phyloP scores from a whole-genome alignment of 2,113 vertebrate species.

The Suricata suricatta region DNA sequence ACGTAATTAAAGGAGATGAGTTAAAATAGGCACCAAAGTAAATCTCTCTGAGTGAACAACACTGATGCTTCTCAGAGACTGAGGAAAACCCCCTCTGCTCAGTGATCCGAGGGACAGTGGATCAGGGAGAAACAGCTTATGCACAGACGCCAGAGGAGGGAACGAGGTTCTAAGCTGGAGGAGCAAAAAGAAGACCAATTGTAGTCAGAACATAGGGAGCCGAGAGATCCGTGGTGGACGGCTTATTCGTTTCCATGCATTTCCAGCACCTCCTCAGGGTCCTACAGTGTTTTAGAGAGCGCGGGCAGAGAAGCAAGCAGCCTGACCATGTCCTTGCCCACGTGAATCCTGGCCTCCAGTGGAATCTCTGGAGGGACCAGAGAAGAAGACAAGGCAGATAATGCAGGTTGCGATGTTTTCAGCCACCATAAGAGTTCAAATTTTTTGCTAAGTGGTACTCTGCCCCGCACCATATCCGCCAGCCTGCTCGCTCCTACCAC shows the following conservation, averaged over 20 bases:
- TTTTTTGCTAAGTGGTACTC: neutral
- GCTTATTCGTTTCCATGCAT: neutral
- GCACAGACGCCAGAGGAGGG: neutral
- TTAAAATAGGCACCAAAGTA: neutral
- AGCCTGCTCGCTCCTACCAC: neutral
- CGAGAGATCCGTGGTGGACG: fast-evolving
- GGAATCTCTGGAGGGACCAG: neutral
- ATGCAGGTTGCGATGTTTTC: neutral
- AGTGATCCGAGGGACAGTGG: fast-evolving
- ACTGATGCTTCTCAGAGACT: fast-evolving
- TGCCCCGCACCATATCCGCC: no score
- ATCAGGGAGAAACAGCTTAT: no score
- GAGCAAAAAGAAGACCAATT: neutral
- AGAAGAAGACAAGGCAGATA: neutral
- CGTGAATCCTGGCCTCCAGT: no score
- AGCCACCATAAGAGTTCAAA: neutral
- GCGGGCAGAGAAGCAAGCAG: neutral
- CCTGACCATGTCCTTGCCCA: neutral
- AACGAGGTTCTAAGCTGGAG: neutral
- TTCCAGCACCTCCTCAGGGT: neutral
- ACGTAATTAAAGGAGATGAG: neutral
- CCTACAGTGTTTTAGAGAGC: neutral
- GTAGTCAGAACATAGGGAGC: neutral
- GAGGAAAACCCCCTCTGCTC: neutral
- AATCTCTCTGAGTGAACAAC: neutral